Evolutionary conservation across 2,888 invertebrate species (phyloP).

Genomic region (Periphyllus acericola): DNA sequence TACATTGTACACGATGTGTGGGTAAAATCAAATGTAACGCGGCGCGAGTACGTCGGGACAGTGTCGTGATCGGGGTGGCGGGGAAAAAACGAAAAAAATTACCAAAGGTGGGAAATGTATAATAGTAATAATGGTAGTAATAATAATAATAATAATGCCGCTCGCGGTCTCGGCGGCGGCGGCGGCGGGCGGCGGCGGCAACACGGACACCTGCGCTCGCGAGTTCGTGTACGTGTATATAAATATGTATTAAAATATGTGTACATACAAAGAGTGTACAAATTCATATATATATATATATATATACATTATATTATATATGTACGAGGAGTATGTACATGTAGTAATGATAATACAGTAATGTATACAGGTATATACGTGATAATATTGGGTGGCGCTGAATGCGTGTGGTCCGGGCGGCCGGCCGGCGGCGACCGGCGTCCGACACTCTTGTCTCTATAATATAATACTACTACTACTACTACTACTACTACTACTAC

Average conservation of each 20-base stretch:
- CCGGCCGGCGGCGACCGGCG: conserved; percentile 47
- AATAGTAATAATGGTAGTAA: conserved; percentile 3
- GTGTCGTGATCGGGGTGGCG: neutral
- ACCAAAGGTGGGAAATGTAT: conserved; percentile 46
- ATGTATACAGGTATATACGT: neutral
- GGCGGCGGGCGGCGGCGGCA: neutral
- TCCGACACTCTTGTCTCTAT: conserved; percentile 50
- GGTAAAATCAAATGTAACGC: neutral
- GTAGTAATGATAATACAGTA: neutral
- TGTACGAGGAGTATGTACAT: neutral
- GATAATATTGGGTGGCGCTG: conserved; percentile 57
- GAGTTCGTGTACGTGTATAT: neutral
- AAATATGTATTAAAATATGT: neutral
- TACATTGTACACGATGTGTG: too few relatives aligned
- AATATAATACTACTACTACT: neutral
- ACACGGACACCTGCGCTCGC: conserved; percentile 42
- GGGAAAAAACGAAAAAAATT: conserved; percentile 5
- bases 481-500: neutral
- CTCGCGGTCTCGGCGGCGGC: neutral
- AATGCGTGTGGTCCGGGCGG: conserved; percentile 55
- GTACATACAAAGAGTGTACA: too few relatives aligned
- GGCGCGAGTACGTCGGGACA: neutral
- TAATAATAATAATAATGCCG: conserved; percentile 16
- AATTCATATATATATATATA: neutral
- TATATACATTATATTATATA: too few relatives aligned